Base-by-base conservation (phyloP, 2,113 vertebrate genomes). In the Aplodontia rufa region DNA sequence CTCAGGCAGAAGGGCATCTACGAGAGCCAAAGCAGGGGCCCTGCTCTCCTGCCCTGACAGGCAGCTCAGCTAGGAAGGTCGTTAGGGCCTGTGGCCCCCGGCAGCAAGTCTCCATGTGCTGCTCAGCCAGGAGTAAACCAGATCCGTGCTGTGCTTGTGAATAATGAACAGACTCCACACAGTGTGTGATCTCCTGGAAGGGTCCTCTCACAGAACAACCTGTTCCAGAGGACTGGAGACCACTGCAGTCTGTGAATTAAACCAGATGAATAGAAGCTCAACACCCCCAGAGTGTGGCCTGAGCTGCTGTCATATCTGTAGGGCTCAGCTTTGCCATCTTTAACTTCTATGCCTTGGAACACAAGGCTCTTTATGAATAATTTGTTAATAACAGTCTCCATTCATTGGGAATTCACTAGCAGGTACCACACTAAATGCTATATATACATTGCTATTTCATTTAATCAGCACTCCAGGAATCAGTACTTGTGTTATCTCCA, bases 291-390 rank as follows among this genome's bases (percentile, higher is more conserved):
- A 69, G 66, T 0, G 0, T 9, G 30, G 4, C 10, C 45, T 37
- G 49, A 87, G 40, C 58, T 58, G 55, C 76, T 60, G 16, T 76
- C 12, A 35, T n/a, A n/a, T 30, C 87, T 55, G 53, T 40, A 16
- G 17, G 37, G 13, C 13, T 11, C 30, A 28, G 28, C 4, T 68
- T 55, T 91, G 81, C 32, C 51, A 51, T 40, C 30, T 35, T 90
- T 72, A 94, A 51, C 74, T 93, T 80, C 91, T 95, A 62, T 82
- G 74, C 30, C 28, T 72, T 49, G 32, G 75, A 78, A 42, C 30
- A 37, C 10, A 64, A 85, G n/a, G 49, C 49, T 35, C 14, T 76
- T 62, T 53, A 81, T 93, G 84, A 80, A 60, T 76, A 66, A 72
- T 62, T 87, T 17, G 78, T 84, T 85, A 80, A 85, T 47, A 83